Evolutionary conservation across 2,797 vertebrate genomes (phyloP).

Genomic region (Dendrocincla fuliginosa): DNA sequence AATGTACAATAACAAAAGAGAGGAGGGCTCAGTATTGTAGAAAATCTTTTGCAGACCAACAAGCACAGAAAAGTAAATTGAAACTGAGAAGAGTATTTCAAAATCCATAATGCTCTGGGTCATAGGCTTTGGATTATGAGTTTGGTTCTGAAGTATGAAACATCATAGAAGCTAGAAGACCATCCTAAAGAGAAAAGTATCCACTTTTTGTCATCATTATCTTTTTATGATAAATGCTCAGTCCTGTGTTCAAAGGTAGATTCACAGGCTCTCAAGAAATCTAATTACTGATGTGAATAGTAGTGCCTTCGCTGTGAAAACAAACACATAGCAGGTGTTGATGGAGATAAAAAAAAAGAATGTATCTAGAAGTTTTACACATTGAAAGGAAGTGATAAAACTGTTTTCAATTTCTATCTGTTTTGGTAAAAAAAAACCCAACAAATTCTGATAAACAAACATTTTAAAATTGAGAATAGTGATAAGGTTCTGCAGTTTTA

Average conservation of each 20-base stretch:
- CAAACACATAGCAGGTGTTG: neutral
- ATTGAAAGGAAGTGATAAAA: neutral
- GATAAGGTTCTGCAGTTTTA: neutral
- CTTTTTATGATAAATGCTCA: neutral
- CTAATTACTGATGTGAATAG: neutral
- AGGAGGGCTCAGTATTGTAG: neutral
- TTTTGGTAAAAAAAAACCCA: neutral
- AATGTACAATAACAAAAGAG: neutral
- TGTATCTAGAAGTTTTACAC: neutral
- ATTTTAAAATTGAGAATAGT: neutral
- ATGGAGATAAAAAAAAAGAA: neutral
- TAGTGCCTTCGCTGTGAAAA: neutral
- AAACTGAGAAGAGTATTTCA: neutral
- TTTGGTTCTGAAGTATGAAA: neutral
- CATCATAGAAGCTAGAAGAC: neutral
- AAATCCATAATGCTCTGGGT: neutral
- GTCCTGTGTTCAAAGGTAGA: neutral
- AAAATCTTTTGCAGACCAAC: neutral
- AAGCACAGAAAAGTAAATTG: neutral
- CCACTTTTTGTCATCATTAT: neutral
- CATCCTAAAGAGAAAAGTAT: neutral
- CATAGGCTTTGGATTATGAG: neutral
- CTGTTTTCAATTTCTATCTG: neutral
- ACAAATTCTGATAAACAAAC: neutral
- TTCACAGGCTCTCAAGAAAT: neutral